Evolutionary conservation across 2,888 invertebrate species (phyloP).

Genomic region (Polydesmus complanatus): DNA sequence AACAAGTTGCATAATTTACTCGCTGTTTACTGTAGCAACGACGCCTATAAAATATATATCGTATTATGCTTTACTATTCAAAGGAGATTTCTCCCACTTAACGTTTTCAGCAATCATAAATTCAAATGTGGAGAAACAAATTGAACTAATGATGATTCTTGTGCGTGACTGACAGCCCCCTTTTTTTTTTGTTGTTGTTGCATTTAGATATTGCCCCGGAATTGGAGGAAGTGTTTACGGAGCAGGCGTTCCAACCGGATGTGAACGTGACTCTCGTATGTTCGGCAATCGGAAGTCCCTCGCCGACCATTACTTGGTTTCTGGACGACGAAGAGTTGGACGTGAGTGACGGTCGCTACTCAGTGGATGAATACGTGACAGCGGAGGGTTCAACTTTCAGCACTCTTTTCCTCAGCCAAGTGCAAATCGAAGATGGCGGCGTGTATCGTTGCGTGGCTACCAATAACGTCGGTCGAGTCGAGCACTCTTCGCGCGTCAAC

Average conservation of each 20-base stretch:
- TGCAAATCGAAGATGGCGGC: slow-evolving; percentile 83
- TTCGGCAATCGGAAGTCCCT: slow-evolving; percentile 85
- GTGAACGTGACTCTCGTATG: slow-evolving; percentile 79
- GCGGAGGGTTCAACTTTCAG: slow-evolving; percentile 62
- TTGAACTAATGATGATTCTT: no score
- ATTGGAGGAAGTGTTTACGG: slow-evolving; percentile 56
- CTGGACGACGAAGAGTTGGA: slow-evolving; percentile 45
- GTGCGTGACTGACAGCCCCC: no score
- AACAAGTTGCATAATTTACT: no score
- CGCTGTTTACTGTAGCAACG: no score
- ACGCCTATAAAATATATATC: no score
- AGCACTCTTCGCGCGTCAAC: slow-evolving; percentile 72
- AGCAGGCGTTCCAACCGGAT: slow-evolving; percentile 78
- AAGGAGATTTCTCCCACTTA: no score
- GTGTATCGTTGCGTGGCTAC: slow-evolving; percentile 70
- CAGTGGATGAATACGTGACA: slow-evolving; percentile 20
- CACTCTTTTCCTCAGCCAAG: slow-evolving; percentile 74
- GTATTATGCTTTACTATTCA: no score
- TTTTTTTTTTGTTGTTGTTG: no score
- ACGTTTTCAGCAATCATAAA: no score
- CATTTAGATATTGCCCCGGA: slow-evolving; percentile 18
- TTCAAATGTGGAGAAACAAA: no score
- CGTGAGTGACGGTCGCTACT: slow-evolving; percentile 4
- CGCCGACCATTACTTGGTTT: slow-evolving; percentile 86
- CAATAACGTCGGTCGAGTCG: slow-evolving; percentile 48